A percentile compares a stretch with the other conserved stretches of the same genome.
Conservation (phyloP, 1,140 invertebrate species). For the Drosophila sproati region DNA sequence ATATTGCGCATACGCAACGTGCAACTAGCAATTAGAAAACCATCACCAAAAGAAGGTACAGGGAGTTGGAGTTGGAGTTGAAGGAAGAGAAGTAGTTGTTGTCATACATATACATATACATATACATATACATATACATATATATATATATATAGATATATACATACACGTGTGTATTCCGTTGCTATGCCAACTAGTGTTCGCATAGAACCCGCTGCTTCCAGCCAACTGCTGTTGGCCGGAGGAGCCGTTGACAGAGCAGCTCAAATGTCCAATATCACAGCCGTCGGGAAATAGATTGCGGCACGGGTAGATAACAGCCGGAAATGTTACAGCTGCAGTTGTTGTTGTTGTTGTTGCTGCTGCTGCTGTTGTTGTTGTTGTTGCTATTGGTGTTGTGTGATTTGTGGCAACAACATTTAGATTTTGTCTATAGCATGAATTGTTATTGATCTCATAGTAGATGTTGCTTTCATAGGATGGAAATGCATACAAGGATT, state of each 20-base stretch:
- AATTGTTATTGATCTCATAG: constrained; percentile 75
- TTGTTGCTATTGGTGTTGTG: neutral
- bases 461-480: constrained; percentile 47
- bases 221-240: constrained; percentile 8
- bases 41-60: constrained; percentile 33
- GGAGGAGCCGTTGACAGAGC: constrained; percentile 24
- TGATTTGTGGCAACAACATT: constrained; percentile 34
- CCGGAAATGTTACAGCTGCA: constrained; percentile 27
- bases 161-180: constrained; percentile 67
- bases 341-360: neutral
- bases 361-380: constrained; percentile 10
- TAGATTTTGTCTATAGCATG: constrained; percentile 69
- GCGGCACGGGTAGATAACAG: constrained; percentile 77
- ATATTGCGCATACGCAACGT: constrained; percentile 72
- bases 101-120: constrained; percentile 54
- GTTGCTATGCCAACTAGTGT: constrained; percentile 41
- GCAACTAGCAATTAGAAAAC: constrained; percentile 45
- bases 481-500: constrained; percentile 49
- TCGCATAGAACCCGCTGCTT: constrained; percentile 6
- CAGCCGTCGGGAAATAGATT: constrained; percentile 81
- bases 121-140: no score
- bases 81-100: neutral
- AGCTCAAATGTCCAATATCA: constrained; percentile 70
- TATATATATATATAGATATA: neutral
- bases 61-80: neutral